Conservation (phyloP, 2,113 vertebrate species). For the Dasyprocta punctata region DNA sequence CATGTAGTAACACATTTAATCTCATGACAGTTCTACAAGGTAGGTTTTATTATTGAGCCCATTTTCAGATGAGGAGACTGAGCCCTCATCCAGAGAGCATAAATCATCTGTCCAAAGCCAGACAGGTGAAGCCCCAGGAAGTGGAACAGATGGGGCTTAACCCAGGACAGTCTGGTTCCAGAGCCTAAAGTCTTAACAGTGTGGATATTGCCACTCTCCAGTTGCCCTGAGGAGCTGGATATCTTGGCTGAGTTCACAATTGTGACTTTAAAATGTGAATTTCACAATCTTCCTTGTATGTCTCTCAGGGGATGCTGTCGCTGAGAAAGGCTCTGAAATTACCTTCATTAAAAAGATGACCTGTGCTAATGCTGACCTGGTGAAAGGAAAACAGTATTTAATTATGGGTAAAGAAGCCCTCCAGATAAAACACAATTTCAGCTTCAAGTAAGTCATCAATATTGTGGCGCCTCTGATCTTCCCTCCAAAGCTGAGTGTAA, state of each 20-base stretch:
- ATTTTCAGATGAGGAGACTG: background rate
- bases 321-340: constrained; percentile 84
- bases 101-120: background rate
- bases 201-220: background rate
- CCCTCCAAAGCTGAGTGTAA: background rate
- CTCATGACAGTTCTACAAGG: background rate
- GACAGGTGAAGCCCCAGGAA: background rate
- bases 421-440: constrained; percentile 83
- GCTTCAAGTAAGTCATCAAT: constrained; percentile 83
- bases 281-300: background rate
- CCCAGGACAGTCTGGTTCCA: background rate
- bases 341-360: constrained; percentile 91
- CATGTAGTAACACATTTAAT: background rate
- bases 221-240: background rate
- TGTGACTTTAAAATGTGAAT: background rate
- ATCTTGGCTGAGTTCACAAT: background rate
- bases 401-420: constrained; percentile 92
- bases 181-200: background rate
- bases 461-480: background rate
- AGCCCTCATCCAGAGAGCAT: background rate
- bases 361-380: constrained; percentile 86
- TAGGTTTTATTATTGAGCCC: background rate
- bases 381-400: constrained; percentile 88
- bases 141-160: background rate
- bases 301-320: constrained; percentile 84